These are phyloP conservation scores for Rhagium mordax DNA, from an alignment of 2,888 invertebrate genomes.

Conservation along the genomic window DNA sequence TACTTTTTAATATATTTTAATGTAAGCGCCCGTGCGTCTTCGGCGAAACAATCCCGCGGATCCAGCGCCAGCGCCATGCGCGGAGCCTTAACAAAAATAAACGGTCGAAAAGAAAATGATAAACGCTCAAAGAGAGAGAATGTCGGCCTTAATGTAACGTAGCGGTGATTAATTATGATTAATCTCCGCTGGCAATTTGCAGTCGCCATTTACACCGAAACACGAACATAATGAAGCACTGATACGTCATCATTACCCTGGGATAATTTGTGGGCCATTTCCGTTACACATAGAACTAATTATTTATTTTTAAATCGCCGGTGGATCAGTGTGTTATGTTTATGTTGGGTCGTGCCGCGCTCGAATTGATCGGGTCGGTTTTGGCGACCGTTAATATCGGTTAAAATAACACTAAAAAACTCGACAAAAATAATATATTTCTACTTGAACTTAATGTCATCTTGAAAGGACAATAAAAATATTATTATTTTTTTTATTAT, in stretches of 20 bases:
- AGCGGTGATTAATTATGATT: constrained; percentile 58
- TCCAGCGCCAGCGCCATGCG: not conserved
- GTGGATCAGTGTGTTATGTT: not conserved
- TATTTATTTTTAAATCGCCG: not conserved
- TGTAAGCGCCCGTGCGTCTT: not conserved
- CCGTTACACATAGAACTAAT: not conserved
- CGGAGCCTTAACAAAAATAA: constrained; percentile 12
- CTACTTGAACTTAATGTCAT: too few relatives aligned
- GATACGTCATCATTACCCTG: constrained; percentile 51
- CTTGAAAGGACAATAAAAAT: too few relatives aligned
- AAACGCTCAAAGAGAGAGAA: constrained; percentile 42
- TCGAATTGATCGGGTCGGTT: too few relatives aligned
- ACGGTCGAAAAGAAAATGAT: constrained; percentile 43
- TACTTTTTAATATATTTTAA: too few relatives aligned
- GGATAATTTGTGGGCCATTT: constrained; percentile 5
- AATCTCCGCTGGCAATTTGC: constrained; percentile 54
- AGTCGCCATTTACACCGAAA: constrained; percentile 56
- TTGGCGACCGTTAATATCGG: too few relatives aligned
- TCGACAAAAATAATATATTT: too few relatives aligned
- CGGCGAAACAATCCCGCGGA: not conserved
- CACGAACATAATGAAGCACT: constrained; percentile 54
- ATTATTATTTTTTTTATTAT: too few relatives aligned
- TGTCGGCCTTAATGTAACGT: constrained; percentile 47
- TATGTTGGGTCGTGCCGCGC: not conserved
- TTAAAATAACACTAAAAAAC: too few relatives aligned